Percentiles rank a stretch among this genome's conserved stretches.
Conservation (phyloP, 2,888 invertebrate genomes). For the Myathropa florea region DNA sequence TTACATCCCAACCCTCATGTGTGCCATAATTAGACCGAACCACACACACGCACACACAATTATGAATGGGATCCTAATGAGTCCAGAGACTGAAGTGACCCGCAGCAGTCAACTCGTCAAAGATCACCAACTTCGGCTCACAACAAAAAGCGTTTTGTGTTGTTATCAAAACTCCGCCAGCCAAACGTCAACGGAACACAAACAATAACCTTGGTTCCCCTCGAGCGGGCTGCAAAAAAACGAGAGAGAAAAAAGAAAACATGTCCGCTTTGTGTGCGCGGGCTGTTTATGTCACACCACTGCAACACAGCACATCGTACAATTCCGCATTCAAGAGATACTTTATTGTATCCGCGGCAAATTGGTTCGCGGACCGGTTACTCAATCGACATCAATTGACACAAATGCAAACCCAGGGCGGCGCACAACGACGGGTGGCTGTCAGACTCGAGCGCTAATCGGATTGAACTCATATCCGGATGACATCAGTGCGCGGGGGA, state of each 20-base stretch:
- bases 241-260: neutral
- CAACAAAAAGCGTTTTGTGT: slow-evolving; percentile 24
- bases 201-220: neutral
- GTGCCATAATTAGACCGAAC: neutral
- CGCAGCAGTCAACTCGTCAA: neutral
- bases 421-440: neutral
- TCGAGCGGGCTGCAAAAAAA: neutral
- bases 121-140: neutral
- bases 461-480: slow-evolving; percentile 46
- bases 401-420: slow-evolving; percentile 11
- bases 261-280: neutral
- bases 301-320: slow-evolving; percentile 15
- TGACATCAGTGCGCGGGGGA: slow-evolving; percentile 50
- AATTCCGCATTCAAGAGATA: slow-evolving; percentile 60
- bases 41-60: neutral
- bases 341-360: slow-evolving; percentile 34
- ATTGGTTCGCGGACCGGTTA: slow-evolving; percentile 36
- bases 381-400: slow-evolving; percentile 38
- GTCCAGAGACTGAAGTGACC: slow-evolving; percentile 18
- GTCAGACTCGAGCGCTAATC: slow-evolving; percentile 39
- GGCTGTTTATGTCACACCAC: slow-evolving; percentile 23
- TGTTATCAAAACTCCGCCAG: neutral
- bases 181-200: neutral
- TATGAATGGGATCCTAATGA: slow-evolving; percentile 29
- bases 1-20: neutral